phyloP scores from a whole-genome alignment of 2,797 vertebrate species.

The Halcyon leucocephala region DNA sequence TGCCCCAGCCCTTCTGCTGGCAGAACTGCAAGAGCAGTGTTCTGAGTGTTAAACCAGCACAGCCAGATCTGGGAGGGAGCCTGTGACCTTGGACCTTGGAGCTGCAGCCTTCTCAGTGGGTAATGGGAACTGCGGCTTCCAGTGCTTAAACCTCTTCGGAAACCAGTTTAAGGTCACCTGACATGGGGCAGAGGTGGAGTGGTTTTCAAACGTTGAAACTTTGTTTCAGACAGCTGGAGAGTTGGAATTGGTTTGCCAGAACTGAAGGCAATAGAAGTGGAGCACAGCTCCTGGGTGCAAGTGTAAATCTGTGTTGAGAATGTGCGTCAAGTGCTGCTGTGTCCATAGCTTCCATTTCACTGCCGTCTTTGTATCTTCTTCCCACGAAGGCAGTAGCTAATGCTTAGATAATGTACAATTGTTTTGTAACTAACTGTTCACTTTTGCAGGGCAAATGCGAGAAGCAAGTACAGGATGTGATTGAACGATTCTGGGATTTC shows the following conservation, averaged over 20 bases:
- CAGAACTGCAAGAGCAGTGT: neutral
- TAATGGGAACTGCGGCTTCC: neutral
- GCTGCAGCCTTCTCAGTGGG: neutral
- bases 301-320: neutral
- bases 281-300: neutral
- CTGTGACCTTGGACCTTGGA: neutral
- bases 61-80: neutral
- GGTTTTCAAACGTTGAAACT: neutral
- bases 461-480: constrained; percentile 97
- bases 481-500: constrained; percentile 97
- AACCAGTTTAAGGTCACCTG: neutral
- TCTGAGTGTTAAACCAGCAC: neutral
- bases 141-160: neutral
- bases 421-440: neutral
- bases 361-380: neutral
- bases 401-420: neutral
- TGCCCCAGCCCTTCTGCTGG: neutral
- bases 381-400: neutral
- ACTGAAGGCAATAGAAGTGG: neutral
- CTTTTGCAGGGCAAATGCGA: constrained; percentile 93
- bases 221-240: rapidly evolving
- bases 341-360: neutral
- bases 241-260: neutral
- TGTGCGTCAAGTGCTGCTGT: neutral
- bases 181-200: rapidly evolving